phyloP scores from a whole-genome alignment of 2,797 vertebrate genomes.

The Tolypeutes matacus region DNA sequence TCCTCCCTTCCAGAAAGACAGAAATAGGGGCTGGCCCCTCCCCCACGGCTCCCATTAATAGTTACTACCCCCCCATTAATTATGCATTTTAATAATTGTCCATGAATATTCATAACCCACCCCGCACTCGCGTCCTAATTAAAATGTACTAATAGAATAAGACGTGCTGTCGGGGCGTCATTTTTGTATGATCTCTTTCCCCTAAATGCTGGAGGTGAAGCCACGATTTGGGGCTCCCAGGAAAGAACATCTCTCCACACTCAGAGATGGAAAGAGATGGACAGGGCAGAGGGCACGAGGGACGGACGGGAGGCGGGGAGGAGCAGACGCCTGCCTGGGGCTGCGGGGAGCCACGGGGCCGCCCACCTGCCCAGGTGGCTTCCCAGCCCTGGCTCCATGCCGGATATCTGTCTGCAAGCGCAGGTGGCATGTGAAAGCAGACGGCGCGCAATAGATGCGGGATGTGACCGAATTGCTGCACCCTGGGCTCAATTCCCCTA shows the following conservation, averaged over 20 bases:
- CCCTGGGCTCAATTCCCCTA: no score
- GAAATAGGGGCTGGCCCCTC: conserved; percentile 69
- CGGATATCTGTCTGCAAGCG: no score
- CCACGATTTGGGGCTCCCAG: neutral
- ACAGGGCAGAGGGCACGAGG: neutral
- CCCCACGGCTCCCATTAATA: conserved; percentile 77
- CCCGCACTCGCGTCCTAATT: conserved; percentile 86
- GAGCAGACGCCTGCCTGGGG: no score
- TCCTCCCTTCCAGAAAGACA: conserved; percentile 30
- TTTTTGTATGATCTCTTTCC: neutral
- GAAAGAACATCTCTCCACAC: no score
- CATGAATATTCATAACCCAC: conserved; percentile 89
- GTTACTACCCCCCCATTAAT: conserved; percentile 87
- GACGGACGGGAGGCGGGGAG: no score
- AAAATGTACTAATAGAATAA: conserved; percentile 87
- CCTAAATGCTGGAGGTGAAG: neutral
- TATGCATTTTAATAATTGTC: conserved; percentile 86
- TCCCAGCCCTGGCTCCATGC: no score
- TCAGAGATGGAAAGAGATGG: no score
- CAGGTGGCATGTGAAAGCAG: no score
- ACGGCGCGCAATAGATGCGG: no score
- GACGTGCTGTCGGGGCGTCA: conserved; percentile 68
- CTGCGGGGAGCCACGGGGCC: no score
- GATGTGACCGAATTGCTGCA: no score
- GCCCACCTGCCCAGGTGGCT: no score